A percentile compares a stretch with the other conserved stretches of the same genome.
Evolutionary conservation across 2,113 vertebrate species (phyloP).

Genomic region (Cyanoramphus novaezelandiae): DNA sequence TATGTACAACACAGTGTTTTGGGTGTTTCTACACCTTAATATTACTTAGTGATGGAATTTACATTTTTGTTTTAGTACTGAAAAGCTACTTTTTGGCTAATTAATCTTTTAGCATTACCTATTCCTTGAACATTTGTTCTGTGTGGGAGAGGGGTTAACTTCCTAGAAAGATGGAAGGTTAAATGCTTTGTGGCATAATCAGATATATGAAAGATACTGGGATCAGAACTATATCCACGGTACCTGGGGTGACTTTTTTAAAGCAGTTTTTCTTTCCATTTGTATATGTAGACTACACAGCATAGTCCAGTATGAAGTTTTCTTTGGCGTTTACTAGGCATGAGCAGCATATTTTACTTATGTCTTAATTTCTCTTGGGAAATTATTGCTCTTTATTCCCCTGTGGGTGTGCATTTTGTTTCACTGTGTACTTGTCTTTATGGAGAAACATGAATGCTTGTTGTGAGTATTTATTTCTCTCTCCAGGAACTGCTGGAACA

Average conservation of each 20-base stretch:
- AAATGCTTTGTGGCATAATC: neutral
- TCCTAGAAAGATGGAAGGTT: neutral
- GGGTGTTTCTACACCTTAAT: neutral
- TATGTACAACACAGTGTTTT: neutral
- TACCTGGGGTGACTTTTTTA: neutral
- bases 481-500: conserved; percentile 38
- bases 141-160: neutral
- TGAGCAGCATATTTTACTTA: conserved; percentile 7
- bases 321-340: conserved; percentile 2
- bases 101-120: neutral
- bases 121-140: neutral
- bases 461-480: conserved; percentile 1
- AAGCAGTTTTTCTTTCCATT: neutral
- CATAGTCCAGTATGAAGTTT: neutral
- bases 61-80: neutral
- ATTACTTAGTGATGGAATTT: neutral
- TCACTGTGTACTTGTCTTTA: neutral
- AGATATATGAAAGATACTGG: neutral
- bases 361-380: conserved; percentile 41
- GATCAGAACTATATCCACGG: neutral
- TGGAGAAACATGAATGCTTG: neutral
- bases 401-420: neutral
- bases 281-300: neutral
- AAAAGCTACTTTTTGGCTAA: neutral
- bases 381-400: neutral